Conservation (phyloP, 2,113 vertebrate species). For the Natator depressus region DNA sequence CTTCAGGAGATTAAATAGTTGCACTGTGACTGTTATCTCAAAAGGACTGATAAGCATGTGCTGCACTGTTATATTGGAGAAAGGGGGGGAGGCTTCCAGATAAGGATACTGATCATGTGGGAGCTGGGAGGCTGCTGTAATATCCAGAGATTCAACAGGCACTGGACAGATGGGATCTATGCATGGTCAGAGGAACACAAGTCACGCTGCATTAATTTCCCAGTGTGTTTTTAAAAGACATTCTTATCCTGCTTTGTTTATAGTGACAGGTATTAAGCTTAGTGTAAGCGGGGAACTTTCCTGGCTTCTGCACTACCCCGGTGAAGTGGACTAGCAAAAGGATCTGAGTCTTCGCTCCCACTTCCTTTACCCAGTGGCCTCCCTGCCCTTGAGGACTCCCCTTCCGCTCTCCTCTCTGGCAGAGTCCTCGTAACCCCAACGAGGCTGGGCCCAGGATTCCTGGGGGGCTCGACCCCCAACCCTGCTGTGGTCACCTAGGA, state of each 20-base stretch:
- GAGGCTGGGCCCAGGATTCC: no score
- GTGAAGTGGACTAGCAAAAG: no score
- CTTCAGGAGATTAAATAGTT: not conserved
- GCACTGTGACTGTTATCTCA: not conserved
- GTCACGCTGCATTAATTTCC: not conserved
- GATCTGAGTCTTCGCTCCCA: no score
- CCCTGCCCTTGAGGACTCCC: no score
- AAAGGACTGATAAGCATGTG: not conserved
- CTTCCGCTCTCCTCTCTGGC: no score
- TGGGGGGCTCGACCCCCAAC: no score
- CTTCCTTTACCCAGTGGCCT: no score
- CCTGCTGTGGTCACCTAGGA: no score
- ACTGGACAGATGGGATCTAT: not conserved
- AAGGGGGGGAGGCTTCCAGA: not conserved
- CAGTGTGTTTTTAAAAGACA: not conserved
- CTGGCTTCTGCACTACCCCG: no score
- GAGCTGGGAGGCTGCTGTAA: not conserved
- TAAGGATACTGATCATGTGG: not conserved
- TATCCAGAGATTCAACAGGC: not conserved
- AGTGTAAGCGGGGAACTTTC: no score
- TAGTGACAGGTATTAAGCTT: not conserved
- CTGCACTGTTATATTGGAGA: not conserved
- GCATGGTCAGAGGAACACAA: not conserved
- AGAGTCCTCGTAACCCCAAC: no score
- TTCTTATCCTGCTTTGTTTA: not conserved